A percentile compares a stretch with the other conserved stretches of the same genome.
These are phyloP conservation scores for Caenorhabditis imperialis DNA, from an alignment of 2,888 invertebrate species.

Conservation along the genomic window DNA sequence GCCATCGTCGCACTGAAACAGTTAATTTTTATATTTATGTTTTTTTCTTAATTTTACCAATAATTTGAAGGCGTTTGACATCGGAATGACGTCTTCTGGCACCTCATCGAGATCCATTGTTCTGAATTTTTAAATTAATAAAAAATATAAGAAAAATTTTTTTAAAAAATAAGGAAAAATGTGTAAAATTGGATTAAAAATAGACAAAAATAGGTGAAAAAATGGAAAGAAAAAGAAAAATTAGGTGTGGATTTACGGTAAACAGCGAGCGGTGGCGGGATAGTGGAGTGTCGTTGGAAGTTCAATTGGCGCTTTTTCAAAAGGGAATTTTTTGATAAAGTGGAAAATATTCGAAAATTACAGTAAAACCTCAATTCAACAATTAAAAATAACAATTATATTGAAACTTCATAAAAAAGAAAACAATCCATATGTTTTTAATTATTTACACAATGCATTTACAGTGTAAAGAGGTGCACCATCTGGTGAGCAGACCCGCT, in stretches of 20 bases:
- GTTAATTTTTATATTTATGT: not conserved
- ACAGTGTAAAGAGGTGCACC: too few relatives aligned
- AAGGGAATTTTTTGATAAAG: not conserved
- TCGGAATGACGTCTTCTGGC: constrained; percentile 6
- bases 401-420: too few relatives aligned
- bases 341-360: constrained; percentile 1
- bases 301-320: not conserved
- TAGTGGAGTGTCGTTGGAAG: constrained; percentile 26
- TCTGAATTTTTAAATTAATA: constrained; percentile 6
- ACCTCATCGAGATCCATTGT: constrained; percentile 28
- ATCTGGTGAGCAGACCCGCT: not conserved
- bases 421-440: too few relatives aligned
- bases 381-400: too few relatives aligned
- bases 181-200: not conserved
- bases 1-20: constrained; percentile 42
- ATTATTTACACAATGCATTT: too few relatives aligned
- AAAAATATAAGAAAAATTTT: not conserved
- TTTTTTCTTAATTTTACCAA: constrained; percentile 15
- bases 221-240: not conserved
- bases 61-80: constrained; percentile 43
- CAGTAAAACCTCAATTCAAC: not conserved
- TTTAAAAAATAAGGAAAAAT: constrained; percentile 1
- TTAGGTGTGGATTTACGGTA: constrained; percentile 21
- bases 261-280: constrained; percentile 7
- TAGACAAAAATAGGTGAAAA: not conserved